These are phyloP conservation scores for Bolborhynchus lineola DNA, from an alignment of 2,113 vertebrate genomes.

Conservation along the genomic window DNA sequence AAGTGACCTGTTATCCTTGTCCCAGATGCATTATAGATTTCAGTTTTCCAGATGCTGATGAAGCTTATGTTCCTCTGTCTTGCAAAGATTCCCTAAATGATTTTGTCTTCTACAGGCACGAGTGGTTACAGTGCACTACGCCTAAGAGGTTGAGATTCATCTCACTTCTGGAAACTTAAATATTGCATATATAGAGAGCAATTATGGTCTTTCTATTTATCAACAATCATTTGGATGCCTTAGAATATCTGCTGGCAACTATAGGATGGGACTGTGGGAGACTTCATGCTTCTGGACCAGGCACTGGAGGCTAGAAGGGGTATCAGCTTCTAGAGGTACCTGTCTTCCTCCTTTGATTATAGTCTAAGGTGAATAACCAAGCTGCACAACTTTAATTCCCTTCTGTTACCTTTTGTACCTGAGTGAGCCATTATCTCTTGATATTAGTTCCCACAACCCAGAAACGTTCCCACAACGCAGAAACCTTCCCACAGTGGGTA, in stretches of 20 bases:
- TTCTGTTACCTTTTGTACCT: neutral
- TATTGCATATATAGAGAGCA: neutral
- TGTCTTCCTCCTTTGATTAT: neutral
- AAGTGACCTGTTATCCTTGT: neutral
- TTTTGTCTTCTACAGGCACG: neutral
- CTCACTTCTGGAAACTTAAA: neutral
- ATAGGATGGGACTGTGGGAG: neutral
- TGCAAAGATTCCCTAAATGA: neutral
- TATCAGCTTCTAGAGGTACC: neutral
- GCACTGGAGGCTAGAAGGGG: neutral
- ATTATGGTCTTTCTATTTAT: neutral
- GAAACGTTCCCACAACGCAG: neutral
- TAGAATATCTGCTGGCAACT: neutral
- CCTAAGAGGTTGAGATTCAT: neutral
- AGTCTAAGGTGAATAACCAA: neutral
- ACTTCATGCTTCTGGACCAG: neutral
- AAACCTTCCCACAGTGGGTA: neutral
- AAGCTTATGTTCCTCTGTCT: neutral
- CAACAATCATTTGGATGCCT: neutral
- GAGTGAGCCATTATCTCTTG: neutral
- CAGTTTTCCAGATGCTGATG: neutral
- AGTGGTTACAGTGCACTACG: rapidly evolving
- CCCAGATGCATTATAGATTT: neutral
- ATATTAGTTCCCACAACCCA: neutral
- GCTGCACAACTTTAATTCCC: neutral